phyloP scores from a whole-genome alignment of 2,113 vertebrate genomes.

The Hirundichthys speculiger region DNA sequence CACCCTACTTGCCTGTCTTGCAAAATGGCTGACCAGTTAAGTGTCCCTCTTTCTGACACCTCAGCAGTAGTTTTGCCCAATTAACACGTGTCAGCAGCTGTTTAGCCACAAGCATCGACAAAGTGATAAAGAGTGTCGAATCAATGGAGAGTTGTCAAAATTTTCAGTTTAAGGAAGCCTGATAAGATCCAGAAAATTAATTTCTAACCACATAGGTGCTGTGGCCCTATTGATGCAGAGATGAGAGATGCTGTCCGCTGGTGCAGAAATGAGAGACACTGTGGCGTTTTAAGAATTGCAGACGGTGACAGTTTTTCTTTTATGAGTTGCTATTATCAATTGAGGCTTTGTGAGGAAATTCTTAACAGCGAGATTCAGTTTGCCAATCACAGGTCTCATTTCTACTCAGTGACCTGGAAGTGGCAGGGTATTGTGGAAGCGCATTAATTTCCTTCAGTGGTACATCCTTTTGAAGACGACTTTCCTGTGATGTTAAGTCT shows the following conservation, averaged over 20 bases:
- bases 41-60: no score
- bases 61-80: no score
- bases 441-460: slow-evolving; percentile 36
- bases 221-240: neutral
- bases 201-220: slow-evolving; percentile 13
- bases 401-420: slow-evolving; percentile 37
- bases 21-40: no score
- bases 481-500: slow-evolving; percentile 48
- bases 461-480: slow-evolving; percentile 49
- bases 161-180: slow-evolving; percentile 35
- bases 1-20: no score
- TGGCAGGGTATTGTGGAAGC: slow-evolving; percentile 18
- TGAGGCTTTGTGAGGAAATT: slow-evolving; percentile 47
- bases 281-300: slow-evolving; percentile 39
- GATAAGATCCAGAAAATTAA: slow-evolving; percentile 39
- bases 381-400: slow-evolving; percentile 43
- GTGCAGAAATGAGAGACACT: slow-evolving; percentile 24
- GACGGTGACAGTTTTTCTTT: neutral
- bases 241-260: no score
- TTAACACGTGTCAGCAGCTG: no score
- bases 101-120: no score
- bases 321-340: slow-evolving; percentile 42
- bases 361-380: slow-evolving; percentile 55
- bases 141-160: neutral
- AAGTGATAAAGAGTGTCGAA: neutral